These are phyloP conservation scores for Xestobium rufovillosum DNA, from an alignment of 2,888 invertebrate species.

Conservation along the genomic window DNA sequence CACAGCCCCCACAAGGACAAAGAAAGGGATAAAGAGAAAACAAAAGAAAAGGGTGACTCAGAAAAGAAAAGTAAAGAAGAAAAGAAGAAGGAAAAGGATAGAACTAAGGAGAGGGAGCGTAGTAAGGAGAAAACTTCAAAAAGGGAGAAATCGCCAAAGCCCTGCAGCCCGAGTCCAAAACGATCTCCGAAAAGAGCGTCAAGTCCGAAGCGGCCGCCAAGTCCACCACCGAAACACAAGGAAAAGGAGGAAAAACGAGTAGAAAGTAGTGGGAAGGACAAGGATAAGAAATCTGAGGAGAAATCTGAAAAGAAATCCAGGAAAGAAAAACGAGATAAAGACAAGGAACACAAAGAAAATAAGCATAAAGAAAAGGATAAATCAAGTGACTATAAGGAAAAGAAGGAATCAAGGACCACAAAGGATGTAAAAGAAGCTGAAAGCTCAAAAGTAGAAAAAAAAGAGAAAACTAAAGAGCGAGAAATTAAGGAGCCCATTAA, in stretches of 20 bases:
- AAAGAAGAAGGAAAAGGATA: constrained; percentile 48
- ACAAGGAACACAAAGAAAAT: constrained; percentile 50
- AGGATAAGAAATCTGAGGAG: constrained; percentile 31
- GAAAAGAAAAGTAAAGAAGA: constrained; percentile 44
- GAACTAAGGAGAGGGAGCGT: constrained; percentile 49
- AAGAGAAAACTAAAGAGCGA: constrained; percentile 34
- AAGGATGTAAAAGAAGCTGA: constrained; percentile 38
- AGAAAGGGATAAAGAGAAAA: constrained; percentile 40
- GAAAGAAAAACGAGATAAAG: constrained; percentile 57
- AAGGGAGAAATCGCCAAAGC: constrained; percentile 42
- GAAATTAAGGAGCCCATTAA: constrained; percentile 33
- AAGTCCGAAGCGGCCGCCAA: constrained; percentile 28
- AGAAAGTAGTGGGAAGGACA: constrained; percentile 28
- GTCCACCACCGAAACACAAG: constrained; percentile 19
- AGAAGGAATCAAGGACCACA: constrained; percentile 34
- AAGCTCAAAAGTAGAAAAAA: constrained; percentile 41
- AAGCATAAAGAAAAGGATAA: constrained; percentile 35
- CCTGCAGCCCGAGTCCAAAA: constrained; percentile 35
- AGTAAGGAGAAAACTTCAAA: constrained; percentile 47
- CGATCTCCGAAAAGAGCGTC: constrained; percentile 37
- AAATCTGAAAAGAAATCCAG: constrained; percentile 48
- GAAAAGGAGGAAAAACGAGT: constrained; percentile 26
- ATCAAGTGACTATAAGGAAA: constrained; percentile 24
- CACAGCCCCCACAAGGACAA: constrained; percentile 52
- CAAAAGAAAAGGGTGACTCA: constrained; percentile 43